A percentile compares a stretch with the other conserved stretches of the same genome.
Conservation (phyloP, 2,888 invertebrate species). For the Lycia hirtaria region DNA sequence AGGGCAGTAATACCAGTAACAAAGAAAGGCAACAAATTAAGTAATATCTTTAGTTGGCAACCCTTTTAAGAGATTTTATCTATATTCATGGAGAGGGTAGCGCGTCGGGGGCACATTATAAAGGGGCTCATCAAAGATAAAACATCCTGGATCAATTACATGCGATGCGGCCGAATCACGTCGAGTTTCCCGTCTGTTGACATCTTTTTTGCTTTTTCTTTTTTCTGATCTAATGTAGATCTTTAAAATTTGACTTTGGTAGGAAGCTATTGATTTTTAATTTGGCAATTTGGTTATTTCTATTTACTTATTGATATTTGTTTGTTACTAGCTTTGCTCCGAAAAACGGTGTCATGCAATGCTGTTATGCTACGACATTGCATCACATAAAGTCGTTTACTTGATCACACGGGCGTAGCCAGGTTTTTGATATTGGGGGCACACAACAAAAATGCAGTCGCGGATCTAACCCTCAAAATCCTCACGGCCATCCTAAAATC, state of each 20-base stretch:
- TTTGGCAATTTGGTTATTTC: too few relatives aligned
- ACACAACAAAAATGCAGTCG: too few relatives aligned
- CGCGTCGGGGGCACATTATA: conserved; percentile 77
- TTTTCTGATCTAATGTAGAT: conserved; percentile 49
- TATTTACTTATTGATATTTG: too few relatives aligned
- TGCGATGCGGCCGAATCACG: conserved; percentile 74
- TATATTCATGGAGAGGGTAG: conserved; percentile 76
- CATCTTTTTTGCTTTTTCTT: conserved; percentile 59
- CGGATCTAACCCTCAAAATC: too few relatives aligned
- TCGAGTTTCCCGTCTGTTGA: conserved; percentile 74
- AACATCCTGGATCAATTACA: conserved; percentile 84
- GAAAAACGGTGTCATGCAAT: too few relatives aligned
- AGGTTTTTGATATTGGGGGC: too few relatives aligned
- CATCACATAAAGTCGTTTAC: too few relatives aligned
- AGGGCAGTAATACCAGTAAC: conserved; percentile 74
- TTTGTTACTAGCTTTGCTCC: too few relatives aligned
- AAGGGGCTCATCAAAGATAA: conserved; percentile 82
- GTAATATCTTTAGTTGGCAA: conserved; percentile 83
- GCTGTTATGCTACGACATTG: too few relatives aligned
- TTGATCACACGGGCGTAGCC: too few relatives aligned
- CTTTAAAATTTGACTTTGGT: conserved; percentile 43
- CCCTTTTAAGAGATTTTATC: conserved; percentile 84
- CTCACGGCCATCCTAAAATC: too few relatives aligned
- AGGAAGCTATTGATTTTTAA: too few relatives aligned
- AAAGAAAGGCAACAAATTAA: conserved; percentile 84